Evolutionary conservation across 2,888 invertebrate genomes (phyloP), one percentile per base, ranked within the genome.

Genomic region (Antheraea yamamai): DNA sequence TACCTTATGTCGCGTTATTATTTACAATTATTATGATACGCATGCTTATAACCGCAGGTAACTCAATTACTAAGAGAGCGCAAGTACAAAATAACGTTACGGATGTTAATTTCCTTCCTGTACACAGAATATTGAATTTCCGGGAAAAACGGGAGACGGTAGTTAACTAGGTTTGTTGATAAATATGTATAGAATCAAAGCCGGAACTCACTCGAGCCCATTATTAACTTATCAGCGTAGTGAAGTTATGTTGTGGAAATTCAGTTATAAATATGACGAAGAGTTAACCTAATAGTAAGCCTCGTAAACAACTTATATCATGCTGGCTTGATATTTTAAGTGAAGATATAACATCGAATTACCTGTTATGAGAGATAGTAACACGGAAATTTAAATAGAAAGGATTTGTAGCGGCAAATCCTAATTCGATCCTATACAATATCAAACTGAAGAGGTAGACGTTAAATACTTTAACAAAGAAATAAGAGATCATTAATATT

Each of bases 111-210:
- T 70, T 70, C 70, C 70, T 70, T 70, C 70, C 70, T 70, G 70
- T 39, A 39, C 39, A 39, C 39, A 70, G 70, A 70, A 70, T 70
- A 70, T 70, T 70, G 70, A 70, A 70, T 70, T 70, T 70, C 70
- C 70, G 39, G 70, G 70, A 70, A 70, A 70, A 70, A 70, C 70
- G 70, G 26, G 70, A 70, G 70, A 70, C 70, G 70, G 70, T 70
- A 70, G 70, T 70, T 70, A 70, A 70, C 70, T 70, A 39, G 70
- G 70, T 70, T 70, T 70, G 70, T 70, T 70, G 70, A 70, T 70
- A 70, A 70, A 70, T 70, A 70, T 70, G 70, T 70, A 39, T 70
- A 70, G 70, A 70, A 70, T 70, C 70, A 70, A 70, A 70, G 70
- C 39, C 70, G 39, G 70, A 70, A 70, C 39, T 39, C 70, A 70